Evolutionary conservation across 2,888 invertebrate genomes (phyloP).

Genomic region (Silvanus unidentatus): DNA sequence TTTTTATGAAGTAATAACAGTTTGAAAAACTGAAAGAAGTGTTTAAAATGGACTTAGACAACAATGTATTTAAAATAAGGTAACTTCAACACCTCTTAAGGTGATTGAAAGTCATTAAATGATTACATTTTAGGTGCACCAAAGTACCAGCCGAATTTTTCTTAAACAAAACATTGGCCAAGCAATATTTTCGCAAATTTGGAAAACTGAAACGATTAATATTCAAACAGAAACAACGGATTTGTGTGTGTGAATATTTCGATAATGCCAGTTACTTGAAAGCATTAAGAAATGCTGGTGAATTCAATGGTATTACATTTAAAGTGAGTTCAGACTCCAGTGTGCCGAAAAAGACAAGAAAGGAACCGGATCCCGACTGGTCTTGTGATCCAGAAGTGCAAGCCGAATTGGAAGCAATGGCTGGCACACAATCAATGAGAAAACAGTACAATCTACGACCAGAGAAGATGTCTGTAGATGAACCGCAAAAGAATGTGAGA

Average conservation of each 20-base stretch:
- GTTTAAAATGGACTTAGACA: too few species aligned
- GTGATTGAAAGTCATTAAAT: too few species aligned
- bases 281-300: slow-evolving; percentile 57
- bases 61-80: too few species aligned
- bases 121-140: slow-evolving; percentile 49
- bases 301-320: slow-evolving; percentile 59
- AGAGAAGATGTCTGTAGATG: slow-evolving; percentile 9
- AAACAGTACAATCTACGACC: slow-evolving; percentile 10
- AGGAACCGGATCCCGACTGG: slow-evolving; percentile 49
- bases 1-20: too few species aligned
- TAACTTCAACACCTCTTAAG: too few species aligned
- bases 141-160: slow-evolving; percentile 61
- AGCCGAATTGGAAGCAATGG: slow-evolving; percentile 65
- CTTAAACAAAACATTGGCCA: slow-evolving; percentile 56
- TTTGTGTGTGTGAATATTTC: slow-evolving; percentile 66
- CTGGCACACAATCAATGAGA: slow-evolving; percentile 26
- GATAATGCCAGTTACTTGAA: slow-evolving; percentile 53
- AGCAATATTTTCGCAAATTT: slow-evolving; percentile 64
- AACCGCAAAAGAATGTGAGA: too few species aligned
- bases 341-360: slow-evolving; percentile 18
- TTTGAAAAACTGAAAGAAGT: too few species aligned
- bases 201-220: slow-evolving; percentile 63
- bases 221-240: slow-evolving; percentile 57
- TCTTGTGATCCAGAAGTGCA: slow-evolving; percentile 60
- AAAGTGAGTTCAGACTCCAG: slow-evolving; percentile 22